Base-by-base conservation (phyloP, 1,140 invertebrate genomes). In the Pantala flavescens region DNA sequence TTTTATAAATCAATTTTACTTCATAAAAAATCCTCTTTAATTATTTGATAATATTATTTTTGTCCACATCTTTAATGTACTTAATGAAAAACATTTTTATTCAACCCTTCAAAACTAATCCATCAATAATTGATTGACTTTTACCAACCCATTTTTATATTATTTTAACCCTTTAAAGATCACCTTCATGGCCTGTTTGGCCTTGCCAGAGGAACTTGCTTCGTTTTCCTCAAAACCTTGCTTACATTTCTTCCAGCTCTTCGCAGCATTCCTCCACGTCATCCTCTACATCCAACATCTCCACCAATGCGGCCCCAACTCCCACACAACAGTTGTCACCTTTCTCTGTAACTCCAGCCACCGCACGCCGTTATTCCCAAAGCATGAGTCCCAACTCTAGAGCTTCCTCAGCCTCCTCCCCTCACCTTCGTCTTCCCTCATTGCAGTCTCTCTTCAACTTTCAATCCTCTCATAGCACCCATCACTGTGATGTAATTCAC, bases 131-230 rank as follows among this genome's bases (percentile, higher is more conserved):
- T 9, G 28, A 36, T 36, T 36, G 9, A 36, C 28, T 9, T 36
- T 36, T 9, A 36, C 28, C 28, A 36, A 36, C 28, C 9, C 9
- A 36, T 36, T 36, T 36, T 36, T 36, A 5, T 36, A 36, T 5
- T 36, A 36, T 36, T 36, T 9, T 9, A 36, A 36, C 9, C 28
- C 28, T 36, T 9, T 9, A 42, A 84, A 86, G 85, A 85, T 86
- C 85, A 79, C 85, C 85, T 73, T 86, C 85, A 74, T 86, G 85
- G 85, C 85, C 86, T 79, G 83, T 86, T 77, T 86, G 85, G 85
- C 83, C 84, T 73, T 84, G 84, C 76, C 83, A 63, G 14, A 3
- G 12, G 16, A 19, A 5, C 49, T 16, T 63, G 16, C 49, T 63
- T 63, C 43, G 24, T n/a, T 70, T 24, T 21, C 43, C 23, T 70